Conservation (phyloP, 2,113 vertebrate species). For the Zonotrichia leucophrys region DNA sequence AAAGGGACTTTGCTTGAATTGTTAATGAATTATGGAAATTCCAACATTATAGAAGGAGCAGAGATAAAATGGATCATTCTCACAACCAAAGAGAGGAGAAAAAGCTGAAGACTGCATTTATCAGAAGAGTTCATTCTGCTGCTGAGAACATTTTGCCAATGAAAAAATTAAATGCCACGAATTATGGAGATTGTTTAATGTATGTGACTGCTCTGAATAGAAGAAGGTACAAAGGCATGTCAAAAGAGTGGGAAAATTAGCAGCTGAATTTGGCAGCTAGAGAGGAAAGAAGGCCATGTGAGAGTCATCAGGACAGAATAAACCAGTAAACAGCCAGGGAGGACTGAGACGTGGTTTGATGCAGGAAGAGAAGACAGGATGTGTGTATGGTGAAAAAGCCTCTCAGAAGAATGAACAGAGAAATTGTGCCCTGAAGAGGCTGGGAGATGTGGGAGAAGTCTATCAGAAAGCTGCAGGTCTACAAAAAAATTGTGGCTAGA, state of each 20-base stretch:
- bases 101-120: not conserved
- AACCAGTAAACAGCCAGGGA: not conserved
- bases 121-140: not conserved
- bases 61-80: not conserved
- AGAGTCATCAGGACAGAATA: not conserved
- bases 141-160: not conserved
- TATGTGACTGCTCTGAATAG: not conserved
- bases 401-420: not conserved
- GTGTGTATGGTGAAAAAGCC: not conserved
- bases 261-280: not conserved
- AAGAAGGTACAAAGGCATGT: not conserved
- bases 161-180: constrained; percentile 5
- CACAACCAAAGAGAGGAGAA: not conserved
- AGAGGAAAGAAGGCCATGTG: not conserved
- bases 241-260: constrained; percentile 7
- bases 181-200: constrained; percentile 23
- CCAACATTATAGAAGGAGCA: not conserved
- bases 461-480: not conserved
- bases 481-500: not conserved
- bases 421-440: not conserved
- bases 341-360: not conserved
- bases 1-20: not conserved
- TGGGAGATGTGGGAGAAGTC: not conserved
- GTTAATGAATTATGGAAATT: constrained; percentile 9
- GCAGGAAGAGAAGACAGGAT: not conserved